These are phyloP conservation scores for Lasiurus borealis DNA, from an alignment of 2,113 vertebrate species.

Conservation along the genomic window DNA sequence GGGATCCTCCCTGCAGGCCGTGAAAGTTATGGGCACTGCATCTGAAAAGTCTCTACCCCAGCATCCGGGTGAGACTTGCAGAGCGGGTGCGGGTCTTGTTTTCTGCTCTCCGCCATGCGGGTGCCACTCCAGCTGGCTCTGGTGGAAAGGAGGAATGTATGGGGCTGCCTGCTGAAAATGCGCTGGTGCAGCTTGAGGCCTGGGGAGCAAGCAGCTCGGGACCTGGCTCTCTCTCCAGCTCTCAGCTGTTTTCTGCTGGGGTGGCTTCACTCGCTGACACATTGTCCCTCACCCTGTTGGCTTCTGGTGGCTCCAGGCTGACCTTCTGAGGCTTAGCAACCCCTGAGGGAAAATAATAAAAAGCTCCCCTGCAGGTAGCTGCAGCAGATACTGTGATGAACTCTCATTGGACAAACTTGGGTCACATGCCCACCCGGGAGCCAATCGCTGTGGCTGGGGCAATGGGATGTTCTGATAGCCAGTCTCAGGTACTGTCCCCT, in stretches of 20 bases:
- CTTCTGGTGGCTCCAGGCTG: not conserved
- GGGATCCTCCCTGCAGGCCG: not conserved
- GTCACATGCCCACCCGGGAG: not conserved
- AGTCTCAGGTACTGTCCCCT: not conserved
- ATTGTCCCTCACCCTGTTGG: not conserved
- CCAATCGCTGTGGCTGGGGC: not conserved
- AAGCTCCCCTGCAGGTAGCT: not conserved
- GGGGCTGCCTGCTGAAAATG: not conserved
- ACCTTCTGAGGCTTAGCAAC: not conserved
- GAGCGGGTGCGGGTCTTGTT: not conserved
- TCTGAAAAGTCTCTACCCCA: not conserved
- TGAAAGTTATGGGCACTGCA: not conserved
- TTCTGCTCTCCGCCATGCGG: not conserved
- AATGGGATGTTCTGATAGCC: not conserved
- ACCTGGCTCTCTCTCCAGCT: not conserved
- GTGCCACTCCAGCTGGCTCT: not conserved
- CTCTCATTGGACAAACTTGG: not conserved
- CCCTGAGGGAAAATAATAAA: not conserved
- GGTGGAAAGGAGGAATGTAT: not conserved
- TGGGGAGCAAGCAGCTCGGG: not conserved
- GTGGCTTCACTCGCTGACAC: not conserved
- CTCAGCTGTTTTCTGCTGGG: not conserved
- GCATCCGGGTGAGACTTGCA: not conserved
- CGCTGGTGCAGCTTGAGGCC: not conserved
- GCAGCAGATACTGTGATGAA: not conserved